These are phyloP conservation scores for Emydoidea blandingii DNA, from an alignment of 2,797 vertebrate species.

Conservation along the genomic window DNA sequence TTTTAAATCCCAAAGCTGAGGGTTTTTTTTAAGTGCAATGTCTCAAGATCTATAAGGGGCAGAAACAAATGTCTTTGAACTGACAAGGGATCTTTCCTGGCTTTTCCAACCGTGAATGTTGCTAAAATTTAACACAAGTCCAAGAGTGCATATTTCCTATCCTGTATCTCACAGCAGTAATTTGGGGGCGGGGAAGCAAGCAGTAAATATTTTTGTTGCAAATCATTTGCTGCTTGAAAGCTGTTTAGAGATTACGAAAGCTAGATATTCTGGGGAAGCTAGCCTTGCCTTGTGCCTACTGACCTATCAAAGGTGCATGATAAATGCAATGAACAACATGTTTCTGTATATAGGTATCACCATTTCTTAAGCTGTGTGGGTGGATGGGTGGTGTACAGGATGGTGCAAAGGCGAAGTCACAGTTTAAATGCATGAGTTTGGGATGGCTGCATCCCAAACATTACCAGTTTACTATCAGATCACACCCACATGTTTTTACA, in stretches of 20 bases:
- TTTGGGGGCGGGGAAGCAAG: background rate
- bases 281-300: background rate
- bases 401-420: background rate
- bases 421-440: background rate
- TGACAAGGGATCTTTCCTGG: background rate
- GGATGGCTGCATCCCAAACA: background rate
- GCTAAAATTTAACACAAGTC: background rate
- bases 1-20: background rate
- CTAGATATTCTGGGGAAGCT: background rate
- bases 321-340: background rate
- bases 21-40: accelerated
- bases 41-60: background rate
- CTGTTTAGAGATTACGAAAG: background rate
- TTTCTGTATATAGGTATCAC: background rate
- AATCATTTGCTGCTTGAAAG: background rate
- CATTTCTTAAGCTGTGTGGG: background rate
- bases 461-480: background rate
- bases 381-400: background rate
- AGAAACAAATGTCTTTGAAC: background rate
- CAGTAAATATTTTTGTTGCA: background rate
- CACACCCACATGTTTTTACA: background rate
- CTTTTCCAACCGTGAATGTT: background rate
- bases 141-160: background rate
- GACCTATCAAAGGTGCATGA: background rate
- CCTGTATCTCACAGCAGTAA: accelerated